Conservation (phyloP, 2,797 vertebrate genomes). For the Microcaecilia unicolor region DNA sequence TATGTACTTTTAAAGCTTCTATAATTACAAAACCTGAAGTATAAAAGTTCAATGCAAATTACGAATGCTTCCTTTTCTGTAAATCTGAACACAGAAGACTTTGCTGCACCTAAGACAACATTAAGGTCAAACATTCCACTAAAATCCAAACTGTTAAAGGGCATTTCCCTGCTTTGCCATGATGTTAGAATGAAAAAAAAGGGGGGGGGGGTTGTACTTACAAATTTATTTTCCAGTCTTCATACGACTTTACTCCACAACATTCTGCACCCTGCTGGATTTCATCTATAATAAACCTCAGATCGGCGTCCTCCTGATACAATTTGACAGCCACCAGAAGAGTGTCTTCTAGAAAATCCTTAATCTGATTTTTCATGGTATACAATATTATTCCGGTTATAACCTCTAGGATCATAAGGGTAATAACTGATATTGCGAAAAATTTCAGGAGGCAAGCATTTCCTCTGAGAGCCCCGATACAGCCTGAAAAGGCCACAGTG, state of each 20-base stretch:
- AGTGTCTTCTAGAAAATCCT: constrained; percentile 38
- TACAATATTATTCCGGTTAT: constrained; percentile 54
- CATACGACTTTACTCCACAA: constrained; percentile 75
- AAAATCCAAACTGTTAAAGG: too few species aligned
- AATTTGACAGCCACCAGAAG: constrained; percentile 60
- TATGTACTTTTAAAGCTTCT: too few species aligned
- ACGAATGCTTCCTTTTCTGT: too few species aligned
- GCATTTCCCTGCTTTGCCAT: too few species aligned
- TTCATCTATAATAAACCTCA: constrained; percentile 79
- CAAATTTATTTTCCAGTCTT: constrained; percentile 79
- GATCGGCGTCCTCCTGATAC: constrained; percentile 78
- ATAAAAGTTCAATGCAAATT: too few species aligned
- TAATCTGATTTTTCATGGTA: constrained; percentile 51
- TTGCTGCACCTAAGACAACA: too few species aligned
- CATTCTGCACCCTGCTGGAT: constrained; percentile 74
- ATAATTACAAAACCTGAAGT: too few species aligned
- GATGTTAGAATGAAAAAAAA: too few species aligned
- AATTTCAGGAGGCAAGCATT: constrained; percentile 62
- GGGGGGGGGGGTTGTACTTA: constrained; percentile 51
- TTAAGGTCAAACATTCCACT: too few species aligned
- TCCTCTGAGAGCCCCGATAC: constrained; percentile 69
- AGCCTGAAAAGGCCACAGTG: constrained; percentile 64
- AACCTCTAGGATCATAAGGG: constrained; percentile 51
- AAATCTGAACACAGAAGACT: too few species aligned
- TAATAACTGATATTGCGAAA: constrained; percentile 51